phyloP scores from a whole-genome alignment of 2,888 invertebrate species.

The Erebia palarica region DNA sequence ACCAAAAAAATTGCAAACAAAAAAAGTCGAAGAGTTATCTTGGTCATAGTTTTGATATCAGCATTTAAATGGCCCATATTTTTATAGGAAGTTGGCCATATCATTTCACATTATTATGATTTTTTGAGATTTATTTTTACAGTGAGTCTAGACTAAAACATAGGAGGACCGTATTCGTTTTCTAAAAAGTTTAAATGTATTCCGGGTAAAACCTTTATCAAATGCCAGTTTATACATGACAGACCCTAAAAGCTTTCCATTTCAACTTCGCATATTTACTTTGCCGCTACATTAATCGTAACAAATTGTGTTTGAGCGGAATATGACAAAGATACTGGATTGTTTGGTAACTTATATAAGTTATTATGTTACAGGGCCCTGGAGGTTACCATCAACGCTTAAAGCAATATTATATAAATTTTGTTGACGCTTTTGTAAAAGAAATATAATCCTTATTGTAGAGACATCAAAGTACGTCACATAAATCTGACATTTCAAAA shows the following conservation, averaged over 20 bases:
- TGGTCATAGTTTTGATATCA: no score
- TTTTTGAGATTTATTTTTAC: conserved; percentile 4
- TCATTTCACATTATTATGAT: no score
- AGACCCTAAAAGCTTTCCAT: conserved; percentile 27
- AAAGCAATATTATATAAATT: no score
- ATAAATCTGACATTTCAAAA: no score
- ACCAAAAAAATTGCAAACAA: no score
- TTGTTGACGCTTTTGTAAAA: no score
- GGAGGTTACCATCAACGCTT: no score
- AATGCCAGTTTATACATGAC: conserved; percentile 9
- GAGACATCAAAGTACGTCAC: no score
- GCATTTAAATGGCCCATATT: no score
- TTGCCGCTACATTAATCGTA: conserved; percentile 30
- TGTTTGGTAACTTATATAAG: conserved; percentile 10
- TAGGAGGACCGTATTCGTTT: conserved; percentile 11
- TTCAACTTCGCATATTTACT: conserved; percentile 30
- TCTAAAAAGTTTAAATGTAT: conserved; percentile 16
- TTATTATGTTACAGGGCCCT: background rate
- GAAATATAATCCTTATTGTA: no score
- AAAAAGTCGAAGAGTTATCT: no score
- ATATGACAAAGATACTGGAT: conserved; percentile 23
- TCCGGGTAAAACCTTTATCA: conserved; percentile 15
- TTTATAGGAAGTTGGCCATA: no score
- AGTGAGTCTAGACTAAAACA: background rate
- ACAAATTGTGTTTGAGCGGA: conserved; percentile 31